These are phyloP conservation scores for Strigamia crassipes DNA, from an alignment of 2,888 invertebrate species.

Conservation along the genomic window DNA sequence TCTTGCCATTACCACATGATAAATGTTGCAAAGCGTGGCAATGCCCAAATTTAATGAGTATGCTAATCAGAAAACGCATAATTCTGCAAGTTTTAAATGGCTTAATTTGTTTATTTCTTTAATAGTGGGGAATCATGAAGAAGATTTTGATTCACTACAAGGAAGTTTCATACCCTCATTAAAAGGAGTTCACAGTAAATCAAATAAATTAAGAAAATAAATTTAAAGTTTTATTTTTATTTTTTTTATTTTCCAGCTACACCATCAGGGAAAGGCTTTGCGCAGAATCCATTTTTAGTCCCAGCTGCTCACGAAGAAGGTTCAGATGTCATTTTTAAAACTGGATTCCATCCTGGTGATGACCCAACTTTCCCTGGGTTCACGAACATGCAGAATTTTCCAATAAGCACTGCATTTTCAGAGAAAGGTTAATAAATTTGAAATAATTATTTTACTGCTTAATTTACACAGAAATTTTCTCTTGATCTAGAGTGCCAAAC, in stretches of 20 bases:
- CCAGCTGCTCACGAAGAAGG: slow-evolving; percentile 39
- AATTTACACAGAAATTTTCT: neutral
- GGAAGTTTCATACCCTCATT: neutral
- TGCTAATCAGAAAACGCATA: neutral
- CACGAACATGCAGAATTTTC: slow-evolving; percentile 23
- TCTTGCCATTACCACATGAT: slow-evolving; percentile 72
- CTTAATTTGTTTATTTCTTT: neutral
- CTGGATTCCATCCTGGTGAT: slow-evolving; percentile 2
- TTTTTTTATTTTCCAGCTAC: neutral
- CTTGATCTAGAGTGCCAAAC: slow-evolving; percentile 29
- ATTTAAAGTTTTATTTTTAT: neutral
- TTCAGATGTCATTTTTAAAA: slow-evolving; percentile 43
- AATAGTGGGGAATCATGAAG: slow-evolving; percentile 31
- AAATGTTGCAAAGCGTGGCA: slow-evolving; percentile 84
- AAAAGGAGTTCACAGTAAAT: slow-evolving; percentile 30
- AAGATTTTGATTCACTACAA: slow-evolving; percentile 32
- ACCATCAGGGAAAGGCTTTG: neutral
- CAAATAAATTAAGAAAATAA: neutral
- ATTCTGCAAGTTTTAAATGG: neutral
- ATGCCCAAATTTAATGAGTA: slow-evolving; percentile 43
- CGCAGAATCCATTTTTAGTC: slow-evolving; percentile 16
- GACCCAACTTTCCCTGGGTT: slow-evolving; percentile 29
- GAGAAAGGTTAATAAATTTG: neutral
- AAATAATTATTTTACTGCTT: neutral
- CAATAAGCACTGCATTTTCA: slow-evolving; percentile 29